phyloP scores from a whole-genome alignment of 2,797 vertebrate species.

The Gymnoscopelus braueri region DNA sequence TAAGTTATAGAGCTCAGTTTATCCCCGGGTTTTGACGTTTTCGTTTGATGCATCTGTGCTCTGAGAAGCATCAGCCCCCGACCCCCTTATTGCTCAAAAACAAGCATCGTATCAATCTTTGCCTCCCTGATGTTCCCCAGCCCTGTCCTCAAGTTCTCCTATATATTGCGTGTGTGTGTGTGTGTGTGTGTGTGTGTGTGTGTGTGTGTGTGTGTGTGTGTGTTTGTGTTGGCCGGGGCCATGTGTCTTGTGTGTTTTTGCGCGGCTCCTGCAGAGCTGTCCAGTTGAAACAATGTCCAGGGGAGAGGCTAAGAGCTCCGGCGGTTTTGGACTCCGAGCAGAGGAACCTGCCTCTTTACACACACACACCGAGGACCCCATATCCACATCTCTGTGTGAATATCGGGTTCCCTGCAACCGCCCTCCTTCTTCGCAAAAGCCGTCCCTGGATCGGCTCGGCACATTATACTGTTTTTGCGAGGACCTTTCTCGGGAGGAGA shows the following conservation, averaged over 20 bases:
- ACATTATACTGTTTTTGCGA: no score
- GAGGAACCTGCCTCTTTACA: conserved; percentile 55
- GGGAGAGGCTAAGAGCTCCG: conserved; percentile 28
- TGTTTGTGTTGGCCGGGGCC: conserved; percentile 52
- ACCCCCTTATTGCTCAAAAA: conserved; percentile 16
- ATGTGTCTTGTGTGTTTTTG: conserved; percentile 30
- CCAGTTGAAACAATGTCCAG: conserved; percentile 60
- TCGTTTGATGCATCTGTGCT: conserved; percentile 12
- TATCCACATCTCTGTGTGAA: conserved; percentile 62
- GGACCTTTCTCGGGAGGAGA: conserved; percentile 38
- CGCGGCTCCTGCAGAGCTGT: conserved; percentile 49
- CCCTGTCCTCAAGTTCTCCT: conserved; percentile 37
- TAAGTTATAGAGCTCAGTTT: no score
- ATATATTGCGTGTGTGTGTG: conserved; percentile 46
- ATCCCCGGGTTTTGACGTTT: conserved; percentile 15
- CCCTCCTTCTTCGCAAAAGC: no score
- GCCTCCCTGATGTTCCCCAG: conserved; percentile 16
- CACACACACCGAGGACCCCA: conserved; percentile 53
- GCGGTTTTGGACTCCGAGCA: conserved; percentile 53
- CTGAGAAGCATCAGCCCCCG: conserved; percentile 28
- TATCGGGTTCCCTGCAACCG: conserved; percentile 60
- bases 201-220: conserved; percentile 46
- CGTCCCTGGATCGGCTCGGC: no score
- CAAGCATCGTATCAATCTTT: conserved; percentile 24
- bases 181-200: conserved; percentile 48